These are phyloP conservation scores for Wiebesia pumilae DNA, from an alignment of 1,140 invertebrate genomes.

Conservation along the genomic window DNA sequence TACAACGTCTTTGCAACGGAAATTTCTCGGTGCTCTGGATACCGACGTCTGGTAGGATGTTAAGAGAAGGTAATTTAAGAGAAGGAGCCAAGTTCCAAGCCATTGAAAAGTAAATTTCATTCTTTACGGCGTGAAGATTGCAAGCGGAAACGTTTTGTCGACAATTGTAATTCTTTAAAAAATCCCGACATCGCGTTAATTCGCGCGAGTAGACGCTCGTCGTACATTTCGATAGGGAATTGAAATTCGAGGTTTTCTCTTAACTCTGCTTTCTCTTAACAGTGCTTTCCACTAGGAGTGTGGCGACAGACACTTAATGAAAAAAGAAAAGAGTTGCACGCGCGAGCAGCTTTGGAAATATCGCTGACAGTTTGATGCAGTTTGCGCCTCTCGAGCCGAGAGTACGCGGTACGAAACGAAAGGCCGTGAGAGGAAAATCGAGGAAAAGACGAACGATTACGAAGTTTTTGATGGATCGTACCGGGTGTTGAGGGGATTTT, in stretches of 20 bases:
- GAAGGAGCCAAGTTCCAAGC: neutral
- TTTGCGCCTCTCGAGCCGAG: neutral
- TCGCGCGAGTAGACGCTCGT: neutral
- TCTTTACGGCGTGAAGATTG: neutral
- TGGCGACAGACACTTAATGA: neutral
- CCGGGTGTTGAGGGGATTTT: neutral
- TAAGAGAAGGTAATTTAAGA: neutral
- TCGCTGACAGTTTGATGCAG: slow-evolving; percentile 17
- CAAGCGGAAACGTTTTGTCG: neutral
- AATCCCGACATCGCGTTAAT: neutral
- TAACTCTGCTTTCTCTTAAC: too few relatives aligned
- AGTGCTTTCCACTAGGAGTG: neutral
- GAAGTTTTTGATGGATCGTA: slow-evolving; percentile 34
- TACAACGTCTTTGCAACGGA: neutral
- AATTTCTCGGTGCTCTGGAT: too few relatives aligned
- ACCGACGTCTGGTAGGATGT: too few relatives aligned
- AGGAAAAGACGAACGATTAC: slow-evolving; percentile 18
- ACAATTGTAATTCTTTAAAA: neutral
- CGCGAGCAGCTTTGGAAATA: neutral
- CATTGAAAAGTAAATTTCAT: neutral
- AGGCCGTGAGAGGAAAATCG: slow-evolving; percentile 3
- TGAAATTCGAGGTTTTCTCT: too few relatives aligned
- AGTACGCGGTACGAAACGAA: neutral
- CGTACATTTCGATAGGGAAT: neutral
- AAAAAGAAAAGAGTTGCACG: neutral